A percentile compares a stretch with the other conserved stretches of the same genome.
phyloP scores from a whole-genome alignment of 2,113 vertebrate genomes.

The Scolopax mira region DNA sequence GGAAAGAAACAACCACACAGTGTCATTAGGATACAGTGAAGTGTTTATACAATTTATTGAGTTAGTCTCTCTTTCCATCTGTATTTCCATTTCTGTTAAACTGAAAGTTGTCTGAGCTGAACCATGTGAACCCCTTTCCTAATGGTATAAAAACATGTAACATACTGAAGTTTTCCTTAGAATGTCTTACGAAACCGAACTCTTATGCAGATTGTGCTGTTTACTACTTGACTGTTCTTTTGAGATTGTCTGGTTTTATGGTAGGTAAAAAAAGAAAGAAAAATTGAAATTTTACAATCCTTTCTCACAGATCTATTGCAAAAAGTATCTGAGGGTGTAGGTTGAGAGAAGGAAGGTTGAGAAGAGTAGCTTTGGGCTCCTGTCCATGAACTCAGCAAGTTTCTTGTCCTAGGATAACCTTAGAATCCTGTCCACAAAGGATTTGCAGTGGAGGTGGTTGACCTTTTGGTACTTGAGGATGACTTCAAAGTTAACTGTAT shows the following conservation, averaged over 20 bases:
- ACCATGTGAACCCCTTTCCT: background rate
- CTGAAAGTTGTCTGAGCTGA: background rate
- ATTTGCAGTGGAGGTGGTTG: background rate
- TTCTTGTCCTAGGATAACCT: background rate
- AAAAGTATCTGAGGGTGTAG: background rate
- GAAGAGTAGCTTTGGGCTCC: background rate
- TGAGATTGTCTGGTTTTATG: background rate
- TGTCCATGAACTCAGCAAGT: background rate
- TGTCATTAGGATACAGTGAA: background rate
- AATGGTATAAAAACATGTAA: background rate
- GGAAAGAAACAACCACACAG: background rate
- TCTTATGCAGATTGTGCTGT: background rate
- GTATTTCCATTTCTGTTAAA: background rate
- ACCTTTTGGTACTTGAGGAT: background rate
- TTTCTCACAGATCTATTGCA: background rate
- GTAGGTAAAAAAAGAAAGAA: background rate
- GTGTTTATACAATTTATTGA: background rate
- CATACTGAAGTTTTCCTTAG: background rate
- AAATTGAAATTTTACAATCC: background rate
- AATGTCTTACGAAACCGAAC: background rate
- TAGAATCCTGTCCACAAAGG: background rate
- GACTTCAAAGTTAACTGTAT: background rate
- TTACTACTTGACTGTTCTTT: background rate
- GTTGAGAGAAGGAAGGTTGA: background rate
- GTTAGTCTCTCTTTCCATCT: background rate